Evolutionary conservation across 2,113 vertebrate genomes (phyloP), one percentile per base, ranked within the genome.

Genomic region (Burhinus bistriatus): DNA sequence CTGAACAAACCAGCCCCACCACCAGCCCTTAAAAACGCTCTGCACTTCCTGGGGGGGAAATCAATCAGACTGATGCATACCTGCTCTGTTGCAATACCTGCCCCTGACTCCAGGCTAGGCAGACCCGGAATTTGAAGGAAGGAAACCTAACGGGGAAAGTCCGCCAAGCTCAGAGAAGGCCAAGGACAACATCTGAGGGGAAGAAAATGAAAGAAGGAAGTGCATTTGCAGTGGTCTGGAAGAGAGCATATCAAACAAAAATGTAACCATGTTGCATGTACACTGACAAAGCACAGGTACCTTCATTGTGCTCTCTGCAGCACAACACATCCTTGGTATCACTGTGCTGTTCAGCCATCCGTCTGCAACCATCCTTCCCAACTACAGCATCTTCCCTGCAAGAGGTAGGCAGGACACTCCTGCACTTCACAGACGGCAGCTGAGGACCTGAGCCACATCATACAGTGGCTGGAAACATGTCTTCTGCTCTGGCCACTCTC

Each of bases 31-130:
- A 42, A 47, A 71, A 90, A 40, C 0, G 0, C 9, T 71, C 40
- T 2, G 0, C 23, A 11, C 42, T 34, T 36, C 25, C 38, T 19
- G 11, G 13, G 2, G 21, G 22, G 17, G 7, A 1, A 51, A 65
- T 54, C 52, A 51, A 17, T 19, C 68, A 51, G 32, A 22, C 22
- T 40, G 72, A 55, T 47, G 36, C 51, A 57, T 7, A 55, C 32
- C 40, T 29, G 42, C 47, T 52, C 44, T 23, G 25, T 11, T 2
- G 5, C n/a, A 61, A 32, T 18, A 55, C 19, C 26, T 38, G n/a
- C 27, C 44, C 76, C 45, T 22, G 30, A 34, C 45, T 66, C 59
- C 45, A 54, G 52, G 11, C 52, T 13, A 3, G 66, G 45, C 38
- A 73, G 29, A 68, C 17, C 18, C 73, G 40, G 80, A 84, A 66